These are phyloP conservation scores for Poecilia wingei DNA, from an alignment of 2,797 vertebrate genomes.

Conservation along the genomic window DNA sequence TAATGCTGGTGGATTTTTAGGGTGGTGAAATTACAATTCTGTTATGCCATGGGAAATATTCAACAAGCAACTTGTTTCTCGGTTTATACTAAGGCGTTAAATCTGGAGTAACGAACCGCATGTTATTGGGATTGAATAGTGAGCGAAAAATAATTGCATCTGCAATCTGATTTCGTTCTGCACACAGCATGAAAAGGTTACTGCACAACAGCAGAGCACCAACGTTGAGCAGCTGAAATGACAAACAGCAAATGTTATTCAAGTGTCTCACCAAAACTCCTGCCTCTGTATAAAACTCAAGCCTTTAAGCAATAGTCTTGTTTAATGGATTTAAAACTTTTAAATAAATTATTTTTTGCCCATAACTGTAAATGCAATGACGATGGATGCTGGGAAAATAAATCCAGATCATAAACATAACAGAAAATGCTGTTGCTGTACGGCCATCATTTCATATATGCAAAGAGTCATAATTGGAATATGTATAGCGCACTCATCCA, in stretches of 20 bases:
- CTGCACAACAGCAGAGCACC: slow-evolving; percentile 2
- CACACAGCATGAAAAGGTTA: background rate
- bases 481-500: slow-evolving; percentile 6
- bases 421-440: background rate
- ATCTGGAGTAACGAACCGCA: background rate
- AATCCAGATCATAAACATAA: background rate
- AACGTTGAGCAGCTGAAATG: background rate
- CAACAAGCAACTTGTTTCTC: background rate
- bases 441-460: slow-evolving; percentile 8
- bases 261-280: background rate
- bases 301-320: background rate
- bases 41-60: background rate
- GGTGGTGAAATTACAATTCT: background rate
- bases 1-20: background rate
- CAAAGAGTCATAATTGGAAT: slow-evolving; percentile 12
- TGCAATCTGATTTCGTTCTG: slow-evolving; percentile 12
- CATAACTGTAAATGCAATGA: background rate
- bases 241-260: background rate
- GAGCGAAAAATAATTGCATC: slow-evolving; percentile 1
- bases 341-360: background rate
- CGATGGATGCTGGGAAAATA: background rate
- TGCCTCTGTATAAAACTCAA: background rate
- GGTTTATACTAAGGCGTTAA: background rate
- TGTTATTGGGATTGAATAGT: background rate
- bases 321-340: background rate